Percentiles rank a stretch among this genome's conserved stretches.
phyloP scores from a whole-genome alignment of 2,797 vertebrate species.

The Limosa lapponica region DNA sequence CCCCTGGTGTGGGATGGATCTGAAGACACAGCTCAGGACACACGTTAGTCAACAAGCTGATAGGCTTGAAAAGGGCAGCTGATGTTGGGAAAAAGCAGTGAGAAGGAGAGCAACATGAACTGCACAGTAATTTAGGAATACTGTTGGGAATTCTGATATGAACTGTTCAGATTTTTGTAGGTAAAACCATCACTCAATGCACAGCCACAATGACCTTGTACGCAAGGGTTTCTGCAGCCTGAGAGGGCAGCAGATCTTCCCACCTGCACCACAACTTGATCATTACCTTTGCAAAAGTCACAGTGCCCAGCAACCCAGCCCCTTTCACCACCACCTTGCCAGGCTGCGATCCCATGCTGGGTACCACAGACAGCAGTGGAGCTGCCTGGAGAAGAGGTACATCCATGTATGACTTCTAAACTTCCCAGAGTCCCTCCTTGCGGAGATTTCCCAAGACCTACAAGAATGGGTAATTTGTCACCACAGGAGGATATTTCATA shows the following conservation, averaged over 20 bases:
- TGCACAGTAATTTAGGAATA: not conserved
- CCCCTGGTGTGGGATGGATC: not conserved
- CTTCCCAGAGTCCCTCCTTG: not conserved
- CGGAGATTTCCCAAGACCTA: not conserved
- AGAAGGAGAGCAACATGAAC: not conserved
- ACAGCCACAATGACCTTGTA: rapidly evolving
- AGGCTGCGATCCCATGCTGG: not conserved
- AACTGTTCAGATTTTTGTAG: not conserved
- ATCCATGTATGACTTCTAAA: not conserved
- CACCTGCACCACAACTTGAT: not conserved
- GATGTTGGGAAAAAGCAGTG: not conserved
- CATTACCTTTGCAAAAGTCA: not conserved
- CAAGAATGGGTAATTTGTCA: not conserved
- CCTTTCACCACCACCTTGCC: not conserved
- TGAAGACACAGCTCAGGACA: not conserved
- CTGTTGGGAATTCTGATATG: not conserved
- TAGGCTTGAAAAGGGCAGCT: not conserved
- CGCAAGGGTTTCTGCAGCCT: not conserved
- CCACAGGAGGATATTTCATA: not conserved
- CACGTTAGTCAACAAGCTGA: not conserved
- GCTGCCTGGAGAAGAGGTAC: not conserved
- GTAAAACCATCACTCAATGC: not conserved
- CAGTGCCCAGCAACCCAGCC: not conserved
- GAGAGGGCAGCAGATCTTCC: not conserved
- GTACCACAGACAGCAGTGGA: not conserved